Conservation (phyloP, 1,140 invertebrate species). For the Temnothorax longispinosus region DNA sequence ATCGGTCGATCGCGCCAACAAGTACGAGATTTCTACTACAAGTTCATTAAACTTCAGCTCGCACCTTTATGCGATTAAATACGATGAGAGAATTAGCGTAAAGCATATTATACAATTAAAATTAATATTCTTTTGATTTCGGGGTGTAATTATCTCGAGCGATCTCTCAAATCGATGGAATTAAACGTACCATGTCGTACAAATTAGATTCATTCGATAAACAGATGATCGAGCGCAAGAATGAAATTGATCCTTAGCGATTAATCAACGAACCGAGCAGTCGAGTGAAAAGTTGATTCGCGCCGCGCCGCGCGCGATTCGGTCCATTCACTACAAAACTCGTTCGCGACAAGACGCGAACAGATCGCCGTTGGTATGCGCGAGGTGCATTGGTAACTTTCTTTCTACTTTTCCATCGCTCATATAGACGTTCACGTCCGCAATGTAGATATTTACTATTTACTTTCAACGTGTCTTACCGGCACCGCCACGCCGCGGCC, state of each 20-base stretch:
- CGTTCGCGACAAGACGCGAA: constrained; percentile 55
- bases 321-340: constrained; percentile 73
- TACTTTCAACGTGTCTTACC: constrained; percentile 66
- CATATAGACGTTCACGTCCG: constrained; percentile 38
- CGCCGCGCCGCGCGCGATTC: neutral
- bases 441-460: constrained; percentile 48
- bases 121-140: neutral
- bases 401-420: constrained; percentile 73
- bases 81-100: neutral
- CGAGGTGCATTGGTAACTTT: constrained; percentile 71
- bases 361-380: constrained; percentile 66
- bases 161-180: neutral
- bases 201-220: constrained; percentile 30
- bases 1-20: neutral
- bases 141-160: neutral
- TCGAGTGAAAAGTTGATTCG: constrained; percentile 70
- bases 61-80: neutral
- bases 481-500: neutral
- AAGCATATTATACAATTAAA: neutral
- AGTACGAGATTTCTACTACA: neutral
- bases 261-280: constrained; percentile 45
- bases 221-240: neutral
- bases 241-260: constrained; percentile 25
- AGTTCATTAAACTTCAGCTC: constrained; percentile 16
- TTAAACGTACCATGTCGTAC: constrained; percentile 4